These are phyloP conservation scores for Empidonax alnorum DNA, from an alignment of 2,113 vertebrate species.

Conservation along the genomic window DNA sequence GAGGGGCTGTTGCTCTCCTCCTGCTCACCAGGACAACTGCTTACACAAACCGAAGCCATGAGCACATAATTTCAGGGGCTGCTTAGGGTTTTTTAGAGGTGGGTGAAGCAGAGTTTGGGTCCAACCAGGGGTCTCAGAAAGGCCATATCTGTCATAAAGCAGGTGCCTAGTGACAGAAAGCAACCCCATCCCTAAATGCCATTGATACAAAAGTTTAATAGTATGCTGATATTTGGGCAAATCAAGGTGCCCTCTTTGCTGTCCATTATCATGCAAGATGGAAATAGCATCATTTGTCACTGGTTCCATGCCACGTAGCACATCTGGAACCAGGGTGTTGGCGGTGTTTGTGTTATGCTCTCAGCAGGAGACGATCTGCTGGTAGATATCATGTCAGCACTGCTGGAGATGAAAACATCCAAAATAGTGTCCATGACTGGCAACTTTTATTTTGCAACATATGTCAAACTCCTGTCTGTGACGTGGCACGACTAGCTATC, in stretches of 20 bases:
- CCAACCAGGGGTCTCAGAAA: neutral
- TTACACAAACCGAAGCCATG: neutral
- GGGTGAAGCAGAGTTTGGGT: neutral
- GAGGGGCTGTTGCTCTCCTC: neutral
- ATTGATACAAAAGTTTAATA: neutral
- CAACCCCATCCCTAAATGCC: neutral
- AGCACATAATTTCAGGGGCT: neutral
- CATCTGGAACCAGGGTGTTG: slow-evolving; percentile 65
- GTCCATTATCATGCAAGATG: neutral
- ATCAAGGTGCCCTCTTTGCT: neutral
- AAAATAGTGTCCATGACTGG: slow-evolving; percentile 52
- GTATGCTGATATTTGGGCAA: neutral
- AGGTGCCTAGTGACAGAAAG: neutral
- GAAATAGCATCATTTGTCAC: neutral
- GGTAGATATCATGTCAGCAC: slow-evolving; percentile 47
- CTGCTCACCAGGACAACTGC: neutral
- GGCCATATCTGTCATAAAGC: neutral
- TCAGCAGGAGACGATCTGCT: slow-evolving; percentile 32
- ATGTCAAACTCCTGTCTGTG: slow-evolving; percentile 43
- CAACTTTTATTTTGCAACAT: slow-evolving; percentile 60
- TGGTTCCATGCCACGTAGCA: slow-evolving; percentile 34
- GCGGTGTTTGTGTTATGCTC: slow-evolving; percentile 5
- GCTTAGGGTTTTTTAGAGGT: neutral
- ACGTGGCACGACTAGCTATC: slow-evolving; percentile 43
- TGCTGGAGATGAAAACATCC: slow-evolving; percentile 54